Evolutionary conservation across 2,113 vertebrate genomes (phyloP).

Genomic region (Aegithalos caudatus): DNA sequence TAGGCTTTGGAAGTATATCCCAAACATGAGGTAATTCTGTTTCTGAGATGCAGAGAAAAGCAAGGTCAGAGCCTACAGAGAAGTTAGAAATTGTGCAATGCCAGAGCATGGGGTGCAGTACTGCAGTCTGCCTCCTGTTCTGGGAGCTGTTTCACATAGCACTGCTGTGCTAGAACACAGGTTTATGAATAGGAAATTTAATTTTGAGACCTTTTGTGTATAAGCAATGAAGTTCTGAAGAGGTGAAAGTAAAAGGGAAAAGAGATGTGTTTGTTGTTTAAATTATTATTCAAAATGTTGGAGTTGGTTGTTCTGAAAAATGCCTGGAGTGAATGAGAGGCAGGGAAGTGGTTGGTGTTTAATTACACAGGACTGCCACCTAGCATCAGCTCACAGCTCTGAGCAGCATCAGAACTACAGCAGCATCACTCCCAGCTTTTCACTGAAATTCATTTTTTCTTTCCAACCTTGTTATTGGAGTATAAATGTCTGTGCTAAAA

Average conservation of each 20-base stretch:
- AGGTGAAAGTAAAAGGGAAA: neutral
- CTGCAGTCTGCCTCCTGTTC: neutral
- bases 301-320: neutral
- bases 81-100: neutral
- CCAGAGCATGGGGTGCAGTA: neutral
- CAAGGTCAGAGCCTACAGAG: neutral
- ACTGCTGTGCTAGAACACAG: neutral
- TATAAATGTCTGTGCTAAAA: neutral
- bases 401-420: neutral
- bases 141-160: neutral
- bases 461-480: neutral
- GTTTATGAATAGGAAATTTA: neutral
- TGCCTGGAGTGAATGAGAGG: neutral
- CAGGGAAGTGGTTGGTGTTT: constrained; percentile 26
- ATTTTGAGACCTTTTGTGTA: neutral
- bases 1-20: neutral
- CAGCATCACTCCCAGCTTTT: neutral
- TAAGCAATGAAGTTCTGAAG: neutral
- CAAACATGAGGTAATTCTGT: neutral
- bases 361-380: constrained; percentile 76
- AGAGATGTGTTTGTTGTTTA: constrained; percentile 16
- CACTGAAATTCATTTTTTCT: neutral
- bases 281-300: constrained; percentile 16
- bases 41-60: neutral
- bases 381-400: constrained; percentile 60